A percentile compares a stretch with the other conserved stretches of the same genome.
phyloP scores from a whole-genome alignment of 2,797 vertebrate genomes.

The Micromesistius poutassou region DNA sequence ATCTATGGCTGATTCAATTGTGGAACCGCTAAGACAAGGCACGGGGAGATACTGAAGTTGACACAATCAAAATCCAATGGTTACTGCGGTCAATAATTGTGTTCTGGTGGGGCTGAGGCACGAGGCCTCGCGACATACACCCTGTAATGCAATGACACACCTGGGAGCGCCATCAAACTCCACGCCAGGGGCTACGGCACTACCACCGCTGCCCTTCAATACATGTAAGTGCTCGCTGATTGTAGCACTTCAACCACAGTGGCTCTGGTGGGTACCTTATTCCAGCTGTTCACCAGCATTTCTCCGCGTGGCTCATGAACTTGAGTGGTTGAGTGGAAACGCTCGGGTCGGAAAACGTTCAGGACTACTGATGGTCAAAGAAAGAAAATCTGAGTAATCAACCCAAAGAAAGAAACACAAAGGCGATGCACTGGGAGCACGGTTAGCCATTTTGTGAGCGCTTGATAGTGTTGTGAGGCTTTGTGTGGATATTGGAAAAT shows the following conservation, averaged over 20 bases:
- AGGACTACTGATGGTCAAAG: constrained; percentile 11
- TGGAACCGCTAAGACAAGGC: constrained; percentile 43
- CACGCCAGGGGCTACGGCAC: constrained; percentile 32
- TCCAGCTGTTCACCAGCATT: constrained; percentile 39
- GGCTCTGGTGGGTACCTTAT: constrained; percentile 41
- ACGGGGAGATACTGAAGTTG: constrained; percentile 46
- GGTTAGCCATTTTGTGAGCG: background rate
- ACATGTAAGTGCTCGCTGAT: constrained; percentile 49
- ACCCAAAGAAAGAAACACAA: background rate
- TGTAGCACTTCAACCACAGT: constrained; percentile 52
- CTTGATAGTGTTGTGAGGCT: background rate
- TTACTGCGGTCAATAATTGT: constrained; percentile 44
- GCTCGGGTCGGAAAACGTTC: constrained; percentile 30
- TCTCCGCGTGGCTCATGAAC: constrained; percentile 51
- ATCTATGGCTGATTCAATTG: constrained; percentile 61
- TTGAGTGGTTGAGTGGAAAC: constrained; percentile 42
- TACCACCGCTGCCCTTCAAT: constrained; percentile 53
- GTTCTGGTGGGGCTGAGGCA: constrained; percentile 12
- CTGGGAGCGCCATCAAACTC: constrained; percentile 26
- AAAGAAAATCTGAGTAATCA: background rate
- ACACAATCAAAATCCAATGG: constrained; percentile 55
- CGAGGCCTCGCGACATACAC: constrained; percentile 11
- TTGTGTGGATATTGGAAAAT: background rate
- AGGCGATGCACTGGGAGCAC: background rate
- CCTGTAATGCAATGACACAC: constrained; percentile 14